Percentiles rank a stretch among this genome's conserved stretches.
Evolutionary conservation across 2,888 invertebrate species (phyloP).

Genomic region (Idaea dimidiata): DNA sequence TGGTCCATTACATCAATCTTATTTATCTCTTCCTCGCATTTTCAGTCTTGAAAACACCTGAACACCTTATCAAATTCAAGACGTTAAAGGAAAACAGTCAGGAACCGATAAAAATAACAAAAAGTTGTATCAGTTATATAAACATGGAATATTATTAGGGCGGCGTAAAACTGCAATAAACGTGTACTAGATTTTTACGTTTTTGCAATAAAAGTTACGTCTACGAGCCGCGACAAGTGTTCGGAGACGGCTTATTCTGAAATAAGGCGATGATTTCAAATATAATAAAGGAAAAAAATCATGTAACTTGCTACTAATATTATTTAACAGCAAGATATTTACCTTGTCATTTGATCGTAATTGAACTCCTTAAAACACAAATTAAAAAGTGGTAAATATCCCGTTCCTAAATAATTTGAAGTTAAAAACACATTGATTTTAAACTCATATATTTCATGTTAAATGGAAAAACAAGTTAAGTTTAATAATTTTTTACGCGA

Average conservation of each 20-base stretch:
- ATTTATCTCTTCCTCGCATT: neutral
- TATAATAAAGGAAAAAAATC: neutral
- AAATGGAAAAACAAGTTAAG: too few species aligned
- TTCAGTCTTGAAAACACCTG: constrained; percentile 17
- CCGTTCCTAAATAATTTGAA: too few species aligned
- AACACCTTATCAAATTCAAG: constrained; percentile 17
- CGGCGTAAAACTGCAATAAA: constrained; percentile 53
- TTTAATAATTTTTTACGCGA: too few species aligned
- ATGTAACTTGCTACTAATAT: too few species aligned
- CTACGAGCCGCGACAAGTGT: constrained; percentile 27
- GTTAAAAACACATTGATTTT: too few species aligned
- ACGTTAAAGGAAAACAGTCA: constrained; percentile 38
- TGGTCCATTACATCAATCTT: too few species aligned
- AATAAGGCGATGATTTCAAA: constrained; percentile 35
- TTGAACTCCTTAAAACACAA: neutral
- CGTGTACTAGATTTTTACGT: constrained; percentile 61
- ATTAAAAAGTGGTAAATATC: neutral
- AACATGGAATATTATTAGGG: constrained; percentile 63
- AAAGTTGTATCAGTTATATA: constrained; percentile 48
- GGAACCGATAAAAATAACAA: constrained; percentile 51
- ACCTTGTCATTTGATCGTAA: neutral
- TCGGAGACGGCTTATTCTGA: constrained; percentile 35
- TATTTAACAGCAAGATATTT: neutral
- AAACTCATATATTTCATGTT: too few species aligned
- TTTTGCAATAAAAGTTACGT: constrained; percentile 49